phyloP scores from a whole-genome alignment of 2,797 vertebrate species.

The Gymnocypris eckloni region DNA sequence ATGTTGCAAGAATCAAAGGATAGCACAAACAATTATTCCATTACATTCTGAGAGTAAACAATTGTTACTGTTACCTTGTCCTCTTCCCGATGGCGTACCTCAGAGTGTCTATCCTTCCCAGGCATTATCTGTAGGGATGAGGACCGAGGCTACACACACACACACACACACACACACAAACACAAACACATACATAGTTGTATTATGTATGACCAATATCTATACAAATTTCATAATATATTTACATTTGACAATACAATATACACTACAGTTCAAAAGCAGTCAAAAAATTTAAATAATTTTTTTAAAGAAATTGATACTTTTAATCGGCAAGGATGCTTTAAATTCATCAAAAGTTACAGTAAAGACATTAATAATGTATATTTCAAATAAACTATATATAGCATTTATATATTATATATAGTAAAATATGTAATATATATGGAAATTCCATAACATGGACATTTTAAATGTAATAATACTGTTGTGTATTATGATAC shows the following conservation, averaged over 20 bases:
- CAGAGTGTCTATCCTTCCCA: slow-evolving; percentile 60
- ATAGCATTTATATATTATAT: too few species aligned
- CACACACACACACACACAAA: not conserved
- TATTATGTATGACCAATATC: not conserved
- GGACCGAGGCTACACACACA: slow-evolving; percentile 54
- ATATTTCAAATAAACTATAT: not conserved
- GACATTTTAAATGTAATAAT: not conserved
- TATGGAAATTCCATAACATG: not conserved
- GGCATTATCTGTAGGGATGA: slow-evolving; percentile 60
- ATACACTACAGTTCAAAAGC: not conserved
- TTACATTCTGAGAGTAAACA: not conserved
- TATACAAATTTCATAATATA: not conserved
- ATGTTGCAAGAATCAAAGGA: not conserved
- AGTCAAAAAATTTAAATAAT: not conserved
- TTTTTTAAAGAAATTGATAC: not conserved
- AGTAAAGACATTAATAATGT: not conserved
- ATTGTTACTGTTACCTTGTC: slow-evolving; percentile 46
- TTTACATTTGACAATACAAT: not conserved
- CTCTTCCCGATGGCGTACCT: slow-evolving; percentile 54
- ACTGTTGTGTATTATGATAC: not conserved
- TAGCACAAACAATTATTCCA: not conserved
- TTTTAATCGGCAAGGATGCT: not conserved
- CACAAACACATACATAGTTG: not conserved
- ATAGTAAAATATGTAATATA: not conserved
- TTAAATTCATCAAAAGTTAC: not conserved